Evolutionary conservation across 2,797 vertebrate species (phyloP), one percentile per base, ranked within the genome.

Genomic region (Oreortyx pictus): DNA sequence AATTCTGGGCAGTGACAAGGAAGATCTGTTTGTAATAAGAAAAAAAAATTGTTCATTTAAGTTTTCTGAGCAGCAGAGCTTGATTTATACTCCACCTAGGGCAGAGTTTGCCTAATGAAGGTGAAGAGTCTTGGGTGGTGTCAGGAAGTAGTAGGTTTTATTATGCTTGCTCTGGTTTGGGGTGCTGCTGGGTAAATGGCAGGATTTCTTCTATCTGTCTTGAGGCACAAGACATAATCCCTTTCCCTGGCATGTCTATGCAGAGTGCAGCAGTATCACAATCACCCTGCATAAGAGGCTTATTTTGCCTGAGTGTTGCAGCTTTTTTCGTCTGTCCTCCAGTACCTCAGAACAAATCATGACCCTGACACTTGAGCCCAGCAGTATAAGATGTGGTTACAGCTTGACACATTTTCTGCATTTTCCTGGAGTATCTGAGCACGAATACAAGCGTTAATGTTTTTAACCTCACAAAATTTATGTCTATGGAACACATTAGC

Each of bases 131-230:
- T 41, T 92, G 75, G 75, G 82, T 56, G 79, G 71, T 89, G 80
- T 88, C 89, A 95, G 83, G 46, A 90, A 81, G n/a, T 14, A 72
- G 41, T 29, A 91, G 82, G 83, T 94, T 80, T 92, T 92, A 83
- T 91, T 89, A 81, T 50, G 66, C 76, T 71, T 93, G 9, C 65
- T 92, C 85, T 93, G 76, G 41, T 54, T 43, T 25, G 47, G 73
- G 11, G 39, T 86, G 73, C 88, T 93, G 73, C 65, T n/a, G 74
- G 20, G 11, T 68, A 87, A 87, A 37, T 31, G 81, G 37, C 68
- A 93, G 18, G 80, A 83, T 66, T 88, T 89, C 11, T 89, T 67
- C 59, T 82, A 14, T 56, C 75, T 87, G 27, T 85, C 46, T 82
- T 82, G 62, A 11, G 19, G 79, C 76, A 78, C 46, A 87, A 74